Evolutionary conservation across 1,140 invertebrate species (phyloP), one percentile per base, ranked within the genome.

Genomic region (Galleria mellonella): DNA sequence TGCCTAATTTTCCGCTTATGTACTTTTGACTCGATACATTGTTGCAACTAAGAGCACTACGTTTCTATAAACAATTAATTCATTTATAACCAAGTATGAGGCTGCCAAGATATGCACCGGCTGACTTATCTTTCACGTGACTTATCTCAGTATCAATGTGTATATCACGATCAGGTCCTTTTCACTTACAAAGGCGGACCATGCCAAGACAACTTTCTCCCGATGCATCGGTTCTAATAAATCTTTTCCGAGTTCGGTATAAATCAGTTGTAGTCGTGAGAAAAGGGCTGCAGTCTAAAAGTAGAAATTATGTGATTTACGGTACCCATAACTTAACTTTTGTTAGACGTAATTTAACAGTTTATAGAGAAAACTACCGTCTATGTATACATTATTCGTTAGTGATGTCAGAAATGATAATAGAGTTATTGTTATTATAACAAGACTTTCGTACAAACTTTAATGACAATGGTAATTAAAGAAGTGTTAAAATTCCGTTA

Each of bases 171-270:
- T 41, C 35, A 43, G 40, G 49, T 51, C 44, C 36, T 40, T 62
- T 55, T 50, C 53, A 42, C 46, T 59, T 52, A 47, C 44, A 50
- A 54, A 55, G 43, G 37, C 30, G 15, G 39, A 40, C 27, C 38
- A 28, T 65, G 65, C 62, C 65, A 64, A 67, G 46, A 54, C 45
- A 11, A 62, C 59, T 69, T 62, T 69, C 65, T 58, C 32, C 37
- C 10, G 28, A 44, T 45, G 38, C 43, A 53, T 56, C 30, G 17
- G 41, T 23, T 50, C 45, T 30, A 46, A 62, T 55, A 60, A 55
- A 56, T 59, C 47, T 60, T 42, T 32, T 49, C 11, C 30, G 33
- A 27, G 41, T 27, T 44, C 27, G 45, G 49, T 55, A 57, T 56
- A 54, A 49, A 54, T 59, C 58, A 53, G 47, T 55, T 51, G 42